Evolutionary conservation across 2,113 vertebrate genomes (phyloP), one percentile per base, ranked within the genome.

Genomic region (Excalfactoria chinensis): DNA sequence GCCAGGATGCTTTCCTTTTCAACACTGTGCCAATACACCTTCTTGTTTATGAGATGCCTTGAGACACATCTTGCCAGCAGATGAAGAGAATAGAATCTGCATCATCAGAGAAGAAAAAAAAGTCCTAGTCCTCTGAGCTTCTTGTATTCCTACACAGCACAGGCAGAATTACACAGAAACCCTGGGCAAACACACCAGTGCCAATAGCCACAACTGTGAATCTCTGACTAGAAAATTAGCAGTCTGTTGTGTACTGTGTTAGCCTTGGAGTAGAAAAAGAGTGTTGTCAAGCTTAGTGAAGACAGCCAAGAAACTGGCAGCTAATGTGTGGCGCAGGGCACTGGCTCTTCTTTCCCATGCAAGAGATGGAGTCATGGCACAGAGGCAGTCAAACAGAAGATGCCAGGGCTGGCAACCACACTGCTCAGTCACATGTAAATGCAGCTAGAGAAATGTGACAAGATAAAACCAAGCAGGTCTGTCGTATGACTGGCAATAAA

Each of bases 391-490:
- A 26, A 34, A 78, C 5, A 28, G 75, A 37, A 72, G 37, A 75
- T 12, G 3, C 22, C 1, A 6, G 55, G 67, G 6, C 13, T 40
- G n/a, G 34, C 32, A 84, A 28, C 64, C 6, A 3, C 35, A 8
- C 13, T 58, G 73, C 53, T 48, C 63, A 51, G 30, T 37, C 3
- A 1, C 66, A 46, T 22, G 9, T 26, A 56, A 63, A 56, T 2
- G 32, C 51, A 60, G 28, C 32, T 51, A n/a, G 55, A 59, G 56
- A 80, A 82, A 40, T 18, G 66, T 60, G 53, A 23, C 48, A 62
- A 79, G 58, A 90, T 48, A 66, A 86, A 90, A 69, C 15, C 37
- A n/a, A 89, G 74, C 63, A n/a, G 13, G n/a, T 48, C n/a, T 48
- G 22, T 14, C 55, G 43, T 7, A 2, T n/a, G 35, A 43, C 35